These are phyloP conservation scores for Gisinianus flammeolus DNA, from an alignment of 2,888 invertebrate species.

Conservation along the genomic window DNA sequence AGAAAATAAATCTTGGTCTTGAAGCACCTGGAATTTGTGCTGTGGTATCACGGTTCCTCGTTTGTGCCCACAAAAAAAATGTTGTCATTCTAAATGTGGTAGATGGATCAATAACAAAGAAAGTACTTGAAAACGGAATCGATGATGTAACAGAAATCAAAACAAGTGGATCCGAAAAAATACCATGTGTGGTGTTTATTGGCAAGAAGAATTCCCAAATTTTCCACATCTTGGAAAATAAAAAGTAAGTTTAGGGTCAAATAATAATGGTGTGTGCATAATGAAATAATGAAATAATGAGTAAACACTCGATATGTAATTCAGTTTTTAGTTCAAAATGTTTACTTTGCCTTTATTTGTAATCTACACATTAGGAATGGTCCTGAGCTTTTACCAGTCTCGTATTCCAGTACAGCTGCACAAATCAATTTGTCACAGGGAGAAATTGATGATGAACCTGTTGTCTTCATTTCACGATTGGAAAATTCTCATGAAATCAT, in stretches of 20 bases:
- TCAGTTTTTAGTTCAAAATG: too few species aligned
- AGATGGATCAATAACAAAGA: conserved; percentile 46
- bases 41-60: conserved; percentile 45
- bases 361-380: too few species aligned
- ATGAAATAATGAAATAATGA: too few species aligned
- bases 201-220: conserved; percentile 26
- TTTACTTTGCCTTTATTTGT: too few species aligned
- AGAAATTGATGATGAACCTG: conserved; percentile 30
- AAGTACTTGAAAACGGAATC: conserved; percentile 40
- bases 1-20: conserved; percentile 35
- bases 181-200: conserved; percentile 22
- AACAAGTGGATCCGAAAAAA: conserved; percentile 42
- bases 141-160: conserved; percentile 42
- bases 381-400: conserved; percentile 50
- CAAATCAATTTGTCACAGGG: conserved; percentile 32
- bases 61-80: conserved; percentile 44
- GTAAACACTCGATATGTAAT: too few species aligned
- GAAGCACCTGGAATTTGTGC: conserved; percentile 37
- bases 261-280: too few species aligned
- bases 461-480: conserved; percentile 45
- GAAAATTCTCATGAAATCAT: conserved; percentile 43
- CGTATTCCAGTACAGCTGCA: background rate
- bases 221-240: conserved; percentile 50
- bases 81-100: conserved; percentile 47
- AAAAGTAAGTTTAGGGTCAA: conserved; percentile 31